These are phyloP conservation scores for Gryllus longicercus DNA, from an alignment of 2,888 invertebrate species.

Conservation along the genomic window DNA sequence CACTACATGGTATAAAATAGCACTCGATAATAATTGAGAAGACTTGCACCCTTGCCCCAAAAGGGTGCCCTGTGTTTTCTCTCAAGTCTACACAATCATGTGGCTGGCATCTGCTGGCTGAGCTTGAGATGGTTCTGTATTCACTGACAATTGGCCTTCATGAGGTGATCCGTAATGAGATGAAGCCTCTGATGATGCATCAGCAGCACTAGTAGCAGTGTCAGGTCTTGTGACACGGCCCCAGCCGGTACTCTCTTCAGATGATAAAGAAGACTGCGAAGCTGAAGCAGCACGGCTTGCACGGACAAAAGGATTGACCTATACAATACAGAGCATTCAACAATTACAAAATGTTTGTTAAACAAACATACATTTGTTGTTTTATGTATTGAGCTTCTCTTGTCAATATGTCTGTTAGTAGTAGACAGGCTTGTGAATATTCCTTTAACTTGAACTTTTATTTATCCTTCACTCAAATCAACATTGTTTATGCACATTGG, in stretches of 20 bases:
- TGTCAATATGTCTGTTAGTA: too few relatives aligned
- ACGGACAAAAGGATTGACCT: neutral
- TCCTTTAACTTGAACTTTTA: too few relatives aligned
- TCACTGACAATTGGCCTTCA: neutral
- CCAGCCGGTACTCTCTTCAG: neutral
- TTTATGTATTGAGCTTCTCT: too few relatives aligned
- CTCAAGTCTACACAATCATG: neutral
- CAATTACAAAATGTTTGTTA: neutral
- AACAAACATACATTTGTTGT: too few relatives aligned
- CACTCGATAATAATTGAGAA: neutral
- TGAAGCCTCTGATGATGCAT: neutral
- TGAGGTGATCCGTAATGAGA: neutral
- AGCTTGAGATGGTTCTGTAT: neutral
- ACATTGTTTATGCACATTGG: too few relatives aligned
- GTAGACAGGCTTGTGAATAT: too few relatives aligned
- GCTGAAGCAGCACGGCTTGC: neutral
- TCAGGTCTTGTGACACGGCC: neutral
- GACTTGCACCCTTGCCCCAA: neutral
- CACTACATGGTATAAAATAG: neutral
- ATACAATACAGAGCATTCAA: too few relatives aligned
- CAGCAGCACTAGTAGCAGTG: neutral
- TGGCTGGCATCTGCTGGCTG: neutral
- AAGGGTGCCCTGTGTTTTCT: neutral
- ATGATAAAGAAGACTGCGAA: neutral
- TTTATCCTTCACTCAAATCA: too few relatives aligned